Percentiles rank a stretch among this genome's conserved stretches.
phyloP scores from a whole-genome alignment of 2,113 vertebrate genomes.

The Strigops habroptila region DNA sequence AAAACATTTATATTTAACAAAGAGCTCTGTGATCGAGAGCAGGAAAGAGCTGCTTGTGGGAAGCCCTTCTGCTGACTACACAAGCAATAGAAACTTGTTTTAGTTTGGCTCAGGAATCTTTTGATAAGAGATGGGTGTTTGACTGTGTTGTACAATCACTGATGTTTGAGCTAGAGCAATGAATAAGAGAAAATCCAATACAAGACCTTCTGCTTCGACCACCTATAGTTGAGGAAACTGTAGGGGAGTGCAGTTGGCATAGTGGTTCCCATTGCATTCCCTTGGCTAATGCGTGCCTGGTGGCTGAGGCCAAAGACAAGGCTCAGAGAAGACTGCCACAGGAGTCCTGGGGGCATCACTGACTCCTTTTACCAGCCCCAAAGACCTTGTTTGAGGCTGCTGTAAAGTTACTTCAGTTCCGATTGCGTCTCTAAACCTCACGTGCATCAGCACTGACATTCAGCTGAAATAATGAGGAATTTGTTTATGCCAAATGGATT shows the following conservation, averaged over 20 bases:
- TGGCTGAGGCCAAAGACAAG: neutral
- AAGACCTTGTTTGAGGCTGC: neutral
- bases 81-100: neutral
- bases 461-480: neutral
- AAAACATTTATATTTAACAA: neutral
- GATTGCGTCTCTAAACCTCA: neutral
- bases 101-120: neutral
- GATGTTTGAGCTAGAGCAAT: neutral
- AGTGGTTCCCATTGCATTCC: neutral
- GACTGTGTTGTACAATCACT: neutral
- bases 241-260: neutral
- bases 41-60: neutral
- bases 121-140: accelerated
- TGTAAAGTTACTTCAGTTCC: neutral
- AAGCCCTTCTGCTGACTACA: neutral
- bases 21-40: neutral
- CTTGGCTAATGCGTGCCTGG: neutral
- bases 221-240: accelerated
- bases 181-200: neutral
- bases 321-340: neutral
- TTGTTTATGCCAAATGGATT: neutral
- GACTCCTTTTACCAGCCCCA: neutral
- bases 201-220: neutral
- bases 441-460: neutral
- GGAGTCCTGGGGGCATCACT: neutral